These are phyloP conservation scores for Drosophila infuscata DNA, from an alignment of 2,888 invertebrate genomes.

Conservation along the genomic window DNA sequence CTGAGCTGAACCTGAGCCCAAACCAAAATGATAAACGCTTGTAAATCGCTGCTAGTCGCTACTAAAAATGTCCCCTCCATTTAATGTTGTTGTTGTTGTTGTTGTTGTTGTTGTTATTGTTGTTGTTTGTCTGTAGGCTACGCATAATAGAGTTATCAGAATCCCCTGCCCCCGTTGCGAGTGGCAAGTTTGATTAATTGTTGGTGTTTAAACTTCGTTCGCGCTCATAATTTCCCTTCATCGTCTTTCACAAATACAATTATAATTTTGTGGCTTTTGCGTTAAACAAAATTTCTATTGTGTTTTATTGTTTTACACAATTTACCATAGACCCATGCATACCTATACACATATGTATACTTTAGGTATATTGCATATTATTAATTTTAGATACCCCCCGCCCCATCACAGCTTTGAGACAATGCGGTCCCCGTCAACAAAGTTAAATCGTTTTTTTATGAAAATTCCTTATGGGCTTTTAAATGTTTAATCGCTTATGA, in stretches of 20 bases:
- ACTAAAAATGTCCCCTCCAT: constrained; percentile 61
- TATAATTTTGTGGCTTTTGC: constrained; percentile 74
- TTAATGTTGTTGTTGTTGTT: constrained; percentile 6
- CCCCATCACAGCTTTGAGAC: constrained; percentile 10
- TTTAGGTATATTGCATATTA: constrained; percentile 48
- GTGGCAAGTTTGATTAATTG: constrained; percentile 72
- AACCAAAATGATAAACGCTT: constrained; percentile 71
- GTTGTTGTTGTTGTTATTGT: constrained; percentile 10
- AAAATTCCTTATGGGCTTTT: constrained; percentile 80
- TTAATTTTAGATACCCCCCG: constrained; percentile 38
- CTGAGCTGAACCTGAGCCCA: constrained; percentile 15
- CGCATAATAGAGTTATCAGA: constrained; percentile 74
- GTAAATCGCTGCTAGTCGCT: constrained; percentile 73
- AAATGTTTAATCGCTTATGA: constrained; percentile 81
- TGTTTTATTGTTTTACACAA: constrained; percentile 49
- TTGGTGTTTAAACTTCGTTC: constrained; percentile 56
- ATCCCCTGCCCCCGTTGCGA: background rate
- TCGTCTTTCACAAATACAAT: constrained; percentile 71
- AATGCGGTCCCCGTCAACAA: constrained; percentile 44
- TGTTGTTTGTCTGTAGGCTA: constrained; percentile 2
- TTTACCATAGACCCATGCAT: constrained; percentile 23
- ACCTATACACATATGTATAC: background rate
- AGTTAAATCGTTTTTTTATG: constrained; percentile 80
- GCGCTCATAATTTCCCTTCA: constrained; percentile 76
- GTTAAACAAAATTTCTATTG: constrained; percentile 70